Base-by-base conservation (phyloP, 1,140 invertebrate genomes). In the Leptoteleia sp. region DNA sequence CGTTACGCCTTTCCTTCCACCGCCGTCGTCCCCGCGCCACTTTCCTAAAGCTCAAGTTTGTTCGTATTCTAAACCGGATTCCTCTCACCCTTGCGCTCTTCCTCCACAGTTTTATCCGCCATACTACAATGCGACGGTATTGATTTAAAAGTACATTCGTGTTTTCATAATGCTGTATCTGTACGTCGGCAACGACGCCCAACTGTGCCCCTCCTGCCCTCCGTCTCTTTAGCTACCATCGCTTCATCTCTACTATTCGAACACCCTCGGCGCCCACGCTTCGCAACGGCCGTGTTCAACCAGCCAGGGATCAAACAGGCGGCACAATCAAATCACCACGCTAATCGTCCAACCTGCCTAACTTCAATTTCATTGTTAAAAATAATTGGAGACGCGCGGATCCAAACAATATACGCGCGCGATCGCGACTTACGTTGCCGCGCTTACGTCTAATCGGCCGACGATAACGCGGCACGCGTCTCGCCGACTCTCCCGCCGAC, bases 81-180 rank as follows among this genome's bases (percentile, higher is more conserved):
- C 79, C 82, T 81, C 80, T 79, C 80, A 80, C 47, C 75, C 80
- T n/a, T 57, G 67, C 67, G 37, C 78, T 57, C 70, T 76, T 79
- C 75, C 76, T 75, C 75, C 81, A 84, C 80, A 70, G 59, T 73
- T 65, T 75, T 76, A 81, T 83, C 80, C 85, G 76, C 80, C 80
- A 82, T 79, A 82, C 83, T 83, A 88, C 88, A 89, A 88, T 88
- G 85, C 87, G 87, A 89, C 89, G 87, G 87, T 90, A 89, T 89
- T 89, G 88, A 89, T 89, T 89, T 89, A 89, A 89, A 89, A 89
- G 88, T 89, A 89, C 88, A 89, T 89, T 90, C 87, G 88, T 89
- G 89, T 89, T 90, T 89, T 89, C 88, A 89, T 90, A 89, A 89
- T 89, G 89, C 88, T 87, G 87, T 88, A 88, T 88, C 88, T 88